These are phyloP conservation scores for Sebastes nivosus DNA, from an alignment of 2,797 vertebrate genomes.

Conservation along the genomic window DNA sequence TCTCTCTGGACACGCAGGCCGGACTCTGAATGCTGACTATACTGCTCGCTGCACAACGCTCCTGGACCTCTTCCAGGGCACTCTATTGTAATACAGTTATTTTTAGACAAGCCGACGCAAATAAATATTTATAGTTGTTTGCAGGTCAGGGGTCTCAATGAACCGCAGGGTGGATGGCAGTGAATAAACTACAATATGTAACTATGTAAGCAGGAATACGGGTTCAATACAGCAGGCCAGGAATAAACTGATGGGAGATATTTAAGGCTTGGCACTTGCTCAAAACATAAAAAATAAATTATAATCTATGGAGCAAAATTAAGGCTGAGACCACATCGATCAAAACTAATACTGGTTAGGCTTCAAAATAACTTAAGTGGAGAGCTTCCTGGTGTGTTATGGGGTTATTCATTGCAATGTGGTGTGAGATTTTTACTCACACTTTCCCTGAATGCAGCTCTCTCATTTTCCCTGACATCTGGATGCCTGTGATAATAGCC, in stretches of 20 bases:
- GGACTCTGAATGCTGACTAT: slow-evolving; percentile 72
- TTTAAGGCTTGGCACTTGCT: slow-evolving; percentile 28
- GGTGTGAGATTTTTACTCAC: slow-evolving; percentile 55
- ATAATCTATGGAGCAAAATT: slow-evolving; percentile 20
- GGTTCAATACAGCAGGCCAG: slow-evolving; percentile 36
- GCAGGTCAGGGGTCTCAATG: slow-evolving; percentile 76
- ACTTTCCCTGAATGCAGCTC: slow-evolving; percentile 55
- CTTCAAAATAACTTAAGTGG: slow-evolving; percentile 36
- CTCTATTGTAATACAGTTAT: slow-evolving; percentile 80
- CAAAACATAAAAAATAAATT: slow-evolving; percentile 27
- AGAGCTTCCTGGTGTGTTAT: slow-evolving; percentile 30
- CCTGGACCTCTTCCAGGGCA: slow-evolving; percentile 73
- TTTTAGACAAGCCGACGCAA: slow-evolving; percentile 79
- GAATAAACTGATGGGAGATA: slow-evolving; percentile 33
- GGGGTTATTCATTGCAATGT: slow-evolving; percentile 36
- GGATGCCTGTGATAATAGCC: slow-evolving; percentile 52
- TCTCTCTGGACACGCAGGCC: slow-evolving; percentile 65
- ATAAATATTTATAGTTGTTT: slow-evolving; percentile 83
- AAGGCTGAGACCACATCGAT: slow-evolving; percentile 28
- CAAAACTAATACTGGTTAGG: slow-evolving; percentile 35
- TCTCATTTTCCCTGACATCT: slow-evolving; percentile 59
- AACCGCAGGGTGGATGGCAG: slow-evolving; percentile 48
- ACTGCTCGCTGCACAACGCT: slow-evolving; percentile 65
- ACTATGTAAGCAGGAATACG: slow-evolving; percentile 60
- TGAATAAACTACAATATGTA: slow-evolving; percentile 54